These are phyloP conservation scores for Camponotus fellah DNA, from an alignment of 2,888 invertebrate genomes.

Conservation along the genomic window DNA sequence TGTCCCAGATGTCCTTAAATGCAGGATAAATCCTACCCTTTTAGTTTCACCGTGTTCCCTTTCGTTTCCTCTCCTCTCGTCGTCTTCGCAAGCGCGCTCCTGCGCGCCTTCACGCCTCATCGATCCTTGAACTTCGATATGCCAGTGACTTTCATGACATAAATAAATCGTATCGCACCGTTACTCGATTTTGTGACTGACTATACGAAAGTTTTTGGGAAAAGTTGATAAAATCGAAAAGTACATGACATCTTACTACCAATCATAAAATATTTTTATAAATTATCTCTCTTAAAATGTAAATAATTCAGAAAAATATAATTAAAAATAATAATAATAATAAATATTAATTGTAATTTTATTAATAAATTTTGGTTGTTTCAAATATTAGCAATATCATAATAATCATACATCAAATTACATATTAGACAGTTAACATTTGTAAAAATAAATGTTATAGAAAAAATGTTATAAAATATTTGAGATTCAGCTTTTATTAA, in stretches of 20 bases:
- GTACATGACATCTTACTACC: not conserved
- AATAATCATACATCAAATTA: not conserved
- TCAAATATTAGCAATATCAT: not conserved
- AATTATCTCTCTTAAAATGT: not conserved
- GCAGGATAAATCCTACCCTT: conserved; percentile 47
- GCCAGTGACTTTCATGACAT: conserved; percentile 26
- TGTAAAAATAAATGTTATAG: too few species aligned
- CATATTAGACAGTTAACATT: not conserved
- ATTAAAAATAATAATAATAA: not conserved
- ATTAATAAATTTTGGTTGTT: not conserved
- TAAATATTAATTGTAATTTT: not conserved
- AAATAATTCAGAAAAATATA: not conserved
- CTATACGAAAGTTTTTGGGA: not conserved
- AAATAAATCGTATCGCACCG: conserved; percentile 25
- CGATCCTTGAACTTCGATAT: conserved; percentile 36
- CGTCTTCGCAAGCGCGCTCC: conserved; percentile 10
- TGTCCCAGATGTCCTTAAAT: conserved; percentile 39
- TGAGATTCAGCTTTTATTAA: not conserved
- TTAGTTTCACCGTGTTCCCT: conserved; percentile 15
- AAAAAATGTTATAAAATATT: not conserved
- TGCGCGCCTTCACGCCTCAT: conserved; percentile 32
- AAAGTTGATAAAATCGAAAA: not conserved
- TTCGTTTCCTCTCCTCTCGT: conserved; percentile 4
- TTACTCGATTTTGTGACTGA: not conserved
- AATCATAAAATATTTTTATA: not conserved